A percentile compares a stretch with the other conserved stretches of the same genome.
phyloP scores from a whole-genome alignment of 1,140 invertebrate genomes.

The Xylocopa sonorina region DNA sequence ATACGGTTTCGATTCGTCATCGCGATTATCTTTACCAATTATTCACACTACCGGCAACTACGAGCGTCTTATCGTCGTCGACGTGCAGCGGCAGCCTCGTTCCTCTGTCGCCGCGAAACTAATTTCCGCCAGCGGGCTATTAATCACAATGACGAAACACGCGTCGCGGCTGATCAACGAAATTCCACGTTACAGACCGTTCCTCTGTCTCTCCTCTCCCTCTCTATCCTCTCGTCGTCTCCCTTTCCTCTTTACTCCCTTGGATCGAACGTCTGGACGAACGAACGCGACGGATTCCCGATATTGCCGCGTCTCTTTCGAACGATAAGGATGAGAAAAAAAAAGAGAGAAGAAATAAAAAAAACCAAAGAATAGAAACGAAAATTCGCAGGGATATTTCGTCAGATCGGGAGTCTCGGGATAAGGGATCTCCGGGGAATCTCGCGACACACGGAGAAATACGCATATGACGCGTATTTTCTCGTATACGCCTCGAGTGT shows the following conservation, averaged over 20 bases:
- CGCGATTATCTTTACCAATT: conserved; percentile 35
- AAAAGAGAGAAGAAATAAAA: not conserved
- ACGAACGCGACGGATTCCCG: not conserved
- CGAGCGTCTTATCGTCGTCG: conserved; percentile 6
- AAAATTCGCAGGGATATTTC: conserved; percentile 30
- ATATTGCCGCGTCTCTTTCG: not conserved
- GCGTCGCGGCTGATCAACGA: conserved; percentile 7
- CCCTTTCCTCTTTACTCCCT: not conserved
- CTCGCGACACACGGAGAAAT: conserved; percentile 22
- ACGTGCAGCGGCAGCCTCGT: not conserved
- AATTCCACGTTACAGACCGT: conserved; percentile 31
- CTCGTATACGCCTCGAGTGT: not conserved
- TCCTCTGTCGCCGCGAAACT: not conserved
- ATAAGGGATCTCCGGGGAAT: conserved; percentile 16
- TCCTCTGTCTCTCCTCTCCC: conserved; percentile 23
- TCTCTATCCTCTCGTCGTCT: conserved; percentile 8
- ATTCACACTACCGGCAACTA: conserved; percentile 17
- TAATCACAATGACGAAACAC: conserved; percentile 30
- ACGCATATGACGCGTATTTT: conserved; percentile 6
- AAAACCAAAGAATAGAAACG: conserved; percentile 2
- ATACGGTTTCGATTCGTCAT: conserved; percentile 39
- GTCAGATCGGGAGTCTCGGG: conserved; percentile 19
- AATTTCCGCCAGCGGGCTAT: conserved; percentile 24
- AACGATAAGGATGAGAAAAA: not conserved
- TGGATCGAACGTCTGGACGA: not conserved